Evolutionary conservation across 2,113 vertebrate species (phyloP).

Genomic region (Onychostoma macrolepis): DNA sequence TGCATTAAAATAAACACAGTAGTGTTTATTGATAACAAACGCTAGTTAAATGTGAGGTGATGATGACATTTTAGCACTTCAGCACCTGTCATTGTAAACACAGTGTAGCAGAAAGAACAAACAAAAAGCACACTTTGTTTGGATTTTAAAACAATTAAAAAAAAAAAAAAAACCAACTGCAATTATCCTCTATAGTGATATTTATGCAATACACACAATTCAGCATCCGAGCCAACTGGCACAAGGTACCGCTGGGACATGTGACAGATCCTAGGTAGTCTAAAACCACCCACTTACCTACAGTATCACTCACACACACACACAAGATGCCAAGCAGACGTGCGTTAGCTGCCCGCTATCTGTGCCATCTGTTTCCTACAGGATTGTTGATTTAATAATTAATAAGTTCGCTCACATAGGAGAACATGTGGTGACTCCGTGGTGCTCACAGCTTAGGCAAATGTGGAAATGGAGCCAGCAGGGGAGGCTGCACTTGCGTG

Average conservation of each 20-base stretch:
- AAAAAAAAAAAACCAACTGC: background rate
- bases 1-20: background rate
- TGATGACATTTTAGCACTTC: background rate
- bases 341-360: conserved; percentile 36
- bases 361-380: conserved; percentile 57
- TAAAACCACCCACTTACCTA: conserved; percentile 22
- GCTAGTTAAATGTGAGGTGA: background rate
- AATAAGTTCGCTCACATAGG: conserved; percentile 40
- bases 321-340: conserved; percentile 29
- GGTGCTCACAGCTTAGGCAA: conserved; percentile 30
- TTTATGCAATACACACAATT: conserved; percentile 6
- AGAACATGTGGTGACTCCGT: conserved; percentile 33
- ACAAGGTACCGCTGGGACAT: background rate
- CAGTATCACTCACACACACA: conserved; percentile 1
- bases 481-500: conserved; percentile 15
- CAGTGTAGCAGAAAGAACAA: background rate
- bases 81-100: background rate
- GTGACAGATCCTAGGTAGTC: conserved; percentile 31
- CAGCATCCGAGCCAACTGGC: background rate
- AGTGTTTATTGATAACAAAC: background rate
- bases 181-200: background rate
- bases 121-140: background rate
- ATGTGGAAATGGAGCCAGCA: conserved; percentile 29
- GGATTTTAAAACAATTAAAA: background rate
- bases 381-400: conserved; percentile 56